Base-by-base conservation (phyloP, 2,797 vertebrate genomes). In the Oophaga sylvatica region DNA sequence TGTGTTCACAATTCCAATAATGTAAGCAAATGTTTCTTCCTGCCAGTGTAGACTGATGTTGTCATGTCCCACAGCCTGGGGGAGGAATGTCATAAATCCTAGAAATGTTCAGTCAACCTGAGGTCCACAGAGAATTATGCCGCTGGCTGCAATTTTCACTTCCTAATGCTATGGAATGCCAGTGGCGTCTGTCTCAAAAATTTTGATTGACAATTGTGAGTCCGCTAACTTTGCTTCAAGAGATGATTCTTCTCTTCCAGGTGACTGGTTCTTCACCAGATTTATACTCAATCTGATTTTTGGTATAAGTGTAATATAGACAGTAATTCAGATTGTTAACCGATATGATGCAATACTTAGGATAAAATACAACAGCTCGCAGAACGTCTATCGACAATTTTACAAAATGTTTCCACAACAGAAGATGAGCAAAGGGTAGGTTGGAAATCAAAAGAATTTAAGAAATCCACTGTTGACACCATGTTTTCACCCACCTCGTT, bases 71-170 rank as follows among this genome's bases (percentile, higher is more conserved):
- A 29, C 22, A 60, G 73, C 81, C 48, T 70, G 75, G 78, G 19
- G 59, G 60, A 86, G 53, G 71, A 70, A 78, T 78, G 80, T 57
- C 62, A 87, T 83, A 81, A 87, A 87, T 82, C 59, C 80, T 26
- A 77, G 70, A 60, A 82, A 75, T 77, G 59, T 57, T 63, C 68
- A 57, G 62, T 87, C 80, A 76, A 76, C 71, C 31, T 19, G 31
- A 16, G 56, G 31, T 73, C 41, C 56, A 35, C 65, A 73, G 57
- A 63, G 41, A 83, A 22, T 77, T 20, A 26, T 77, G 70, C 70
- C 29, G 26, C 19, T 77, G 70, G 59, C 71, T 63, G 80, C 26
- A 17, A 82, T 82, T 77, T 26, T 77, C 13, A 82, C 80, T 87
- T 87, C 56, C 67, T 81, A 75, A 63, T 76, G 35, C 41, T 76